Conservation (phyloP, 2,113 vertebrate species). For the Platycercus adscitus region DNA sequence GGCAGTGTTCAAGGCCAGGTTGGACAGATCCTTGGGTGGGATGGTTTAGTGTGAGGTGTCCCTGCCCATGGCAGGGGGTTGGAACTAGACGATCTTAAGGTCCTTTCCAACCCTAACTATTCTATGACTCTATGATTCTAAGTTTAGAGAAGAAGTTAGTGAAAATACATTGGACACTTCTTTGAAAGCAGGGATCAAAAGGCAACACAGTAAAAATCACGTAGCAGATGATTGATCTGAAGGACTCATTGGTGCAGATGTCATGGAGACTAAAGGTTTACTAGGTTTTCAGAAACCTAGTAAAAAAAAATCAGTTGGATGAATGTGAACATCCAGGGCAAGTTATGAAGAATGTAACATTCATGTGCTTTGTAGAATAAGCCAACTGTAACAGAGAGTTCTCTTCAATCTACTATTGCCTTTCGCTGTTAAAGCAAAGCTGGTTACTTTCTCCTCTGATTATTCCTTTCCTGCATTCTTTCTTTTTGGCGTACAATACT, state of each 20-base stretch:
- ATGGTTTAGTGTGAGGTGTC: no score
- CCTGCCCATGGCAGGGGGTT: no score
- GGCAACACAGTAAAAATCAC: background rate
- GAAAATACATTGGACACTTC: background rate
- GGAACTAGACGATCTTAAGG: no score
- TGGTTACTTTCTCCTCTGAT: conserved; percentile 23
- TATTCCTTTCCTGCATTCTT: background rate
- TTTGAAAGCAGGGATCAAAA: conserved; percentile 36
- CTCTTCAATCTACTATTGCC: conserved; percentile 22
- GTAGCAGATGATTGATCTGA: background rate
- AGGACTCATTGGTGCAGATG: conserved; percentile 22
- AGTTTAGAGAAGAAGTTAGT: background rate
- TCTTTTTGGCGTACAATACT: background rate
- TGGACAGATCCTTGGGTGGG: no score
- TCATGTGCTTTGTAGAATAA: conserved; percentile 25
- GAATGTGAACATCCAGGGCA: background rate
- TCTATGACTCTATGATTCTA: no score
- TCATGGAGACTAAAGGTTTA: conserved; percentile 4
- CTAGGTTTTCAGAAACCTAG: conserved; percentile 10
- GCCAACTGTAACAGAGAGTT: conserved; percentile 17
- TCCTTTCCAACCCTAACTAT: no score
- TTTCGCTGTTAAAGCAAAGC: conserved; percentile 26
- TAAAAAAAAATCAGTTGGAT: background rate
- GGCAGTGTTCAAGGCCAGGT: no score
- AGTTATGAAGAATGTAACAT: background rate